Conservation (phyloP, 2,797 vertebrate genomes). For the Acanthurus leucopareius region DNA sequence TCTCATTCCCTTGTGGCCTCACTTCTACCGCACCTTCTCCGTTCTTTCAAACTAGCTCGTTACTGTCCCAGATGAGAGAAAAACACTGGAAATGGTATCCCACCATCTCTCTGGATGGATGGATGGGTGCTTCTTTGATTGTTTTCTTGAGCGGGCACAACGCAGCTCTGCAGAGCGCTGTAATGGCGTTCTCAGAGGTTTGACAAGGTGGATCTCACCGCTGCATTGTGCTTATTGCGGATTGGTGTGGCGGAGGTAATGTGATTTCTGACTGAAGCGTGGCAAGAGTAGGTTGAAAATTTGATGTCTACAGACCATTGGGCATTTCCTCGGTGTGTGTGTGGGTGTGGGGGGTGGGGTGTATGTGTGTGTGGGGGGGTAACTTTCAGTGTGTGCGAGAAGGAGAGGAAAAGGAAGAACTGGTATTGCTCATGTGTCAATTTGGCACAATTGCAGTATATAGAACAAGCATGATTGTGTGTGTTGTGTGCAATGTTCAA, state of each 20-base stretch:
- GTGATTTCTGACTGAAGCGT: slow-evolving; percentile 67
- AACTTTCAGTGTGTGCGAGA: slow-evolving; percentile 12
- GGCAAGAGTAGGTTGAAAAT: slow-evolving; percentile 54
- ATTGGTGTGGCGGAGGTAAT: slow-evolving; percentile 58
- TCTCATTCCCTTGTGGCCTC: slow-evolving; percentile 29
- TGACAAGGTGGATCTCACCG: slow-evolving; percentile 61
- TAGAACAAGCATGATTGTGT: slow-evolving; percentile 28
- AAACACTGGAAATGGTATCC: slow-evolving; percentile 49
- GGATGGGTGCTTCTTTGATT: slow-evolving; percentile 54
- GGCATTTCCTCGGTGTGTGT: slow-evolving; percentile 51
- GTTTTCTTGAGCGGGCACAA: slow-evolving; percentile 56
- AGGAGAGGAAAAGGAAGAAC: slow-evolving; percentile 15
- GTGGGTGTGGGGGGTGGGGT: too few species aligned
- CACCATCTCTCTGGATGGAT: slow-evolving; percentile 42
- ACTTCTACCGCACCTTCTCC: slow-evolving; percentile 35
- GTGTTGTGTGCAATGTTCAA: slow-evolving; percentile 20
- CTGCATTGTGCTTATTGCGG: slow-evolving; percentile 58
- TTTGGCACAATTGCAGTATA: slow-evolving; percentile 33
- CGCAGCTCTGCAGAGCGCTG: slow-evolving; percentile 17
- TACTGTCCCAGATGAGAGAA: slow-evolving; percentile 65
- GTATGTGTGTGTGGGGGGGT: neutral
- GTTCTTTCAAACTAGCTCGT: slow-evolving; percentile 59
- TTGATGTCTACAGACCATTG: slow-evolving; percentile 54
- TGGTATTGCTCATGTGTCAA: slow-evolving; percentile 30
- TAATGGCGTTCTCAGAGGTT: slow-evolving; percentile 63